Evolutionary conservation across 1,140 invertebrate species (phyloP), one percentile per base, ranked within the genome.

Genomic region (Drosophila simulans): DNA sequence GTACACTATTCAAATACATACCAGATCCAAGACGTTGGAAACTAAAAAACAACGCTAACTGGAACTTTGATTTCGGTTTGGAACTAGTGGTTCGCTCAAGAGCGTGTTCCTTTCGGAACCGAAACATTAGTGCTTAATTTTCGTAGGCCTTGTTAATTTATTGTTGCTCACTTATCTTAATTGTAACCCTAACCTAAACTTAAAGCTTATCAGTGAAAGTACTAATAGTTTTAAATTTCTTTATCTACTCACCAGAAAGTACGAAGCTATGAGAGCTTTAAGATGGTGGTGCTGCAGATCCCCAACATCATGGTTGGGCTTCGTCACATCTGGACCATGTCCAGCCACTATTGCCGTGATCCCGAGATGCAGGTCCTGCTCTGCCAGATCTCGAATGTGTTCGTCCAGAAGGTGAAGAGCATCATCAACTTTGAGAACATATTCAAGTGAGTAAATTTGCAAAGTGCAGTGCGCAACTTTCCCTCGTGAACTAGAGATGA

Each of bases 281-380:
- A 94, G 57, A 93, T 93, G 93, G 95, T 97, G 58, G 94, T 93
- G 2, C 94, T 96, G n/a, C 94, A 94, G 3, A 94, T 98, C 40
- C 95, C 96, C 4, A 94, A 95, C 45, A 92, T 98, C 53, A 96
- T 97, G 93, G 96, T 97, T 80, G 96, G 96, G 12, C 92, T 98
- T 20, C 94, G 95, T 74, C 96, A 98, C 93, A 95, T 98, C 72
- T 97, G 96, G 96, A 94, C 96, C 17, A 93, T 97, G 27, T 97
- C 96, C 0, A 94, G 95, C 52, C 95, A 96, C 77, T 97, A 96
- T 81, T 94, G 94, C 12, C 94, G 84, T 0, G 96, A 97, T 80
- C 95, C 96, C 43, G 94, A 94, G 48, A 97, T 97, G 95, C 93
- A 95, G 12, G 94, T 95, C 0, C 92, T 98, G 4, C 94, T 98